Percentiles rank a stretch among this genome's conserved stretches.
These are phyloP conservation scores for Endotricha flammealis DNA, from an alignment of 2,888 invertebrate species.

Conservation along the genomic window DNA sequence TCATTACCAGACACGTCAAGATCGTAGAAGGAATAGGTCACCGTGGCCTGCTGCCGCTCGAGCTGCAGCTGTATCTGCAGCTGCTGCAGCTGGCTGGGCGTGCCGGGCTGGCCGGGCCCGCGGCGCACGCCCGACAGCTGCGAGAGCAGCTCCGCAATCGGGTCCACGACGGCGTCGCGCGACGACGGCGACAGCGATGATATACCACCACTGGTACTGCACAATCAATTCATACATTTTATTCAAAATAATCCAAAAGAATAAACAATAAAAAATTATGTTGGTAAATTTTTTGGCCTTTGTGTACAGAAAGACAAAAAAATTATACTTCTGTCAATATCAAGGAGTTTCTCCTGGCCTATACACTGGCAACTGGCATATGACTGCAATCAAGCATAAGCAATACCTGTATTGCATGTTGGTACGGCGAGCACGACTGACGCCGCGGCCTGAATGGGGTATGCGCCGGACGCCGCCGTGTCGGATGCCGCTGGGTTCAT, in stretches of 20 bases:
- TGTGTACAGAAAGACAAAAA: no score
- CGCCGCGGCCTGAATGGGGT: conserved; percentile 87
- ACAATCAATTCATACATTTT: no score
- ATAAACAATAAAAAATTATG: no score
- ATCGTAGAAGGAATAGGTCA: conserved; percentile 25
- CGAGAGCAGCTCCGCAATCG: conserved; percentile 96
- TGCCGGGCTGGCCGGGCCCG: conserved; percentile 73
- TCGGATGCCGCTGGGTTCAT: conserved; percentile 90
- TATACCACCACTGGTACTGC: conserved; percentile 90
- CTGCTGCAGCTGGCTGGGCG: conserved; percentile 92
- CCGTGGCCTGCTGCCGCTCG: conserved; percentile 91
- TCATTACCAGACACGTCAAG: not conserved
- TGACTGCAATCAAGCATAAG: not conserved
- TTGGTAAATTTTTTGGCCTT: no score
- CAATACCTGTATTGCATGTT: conserved; percentile 97
- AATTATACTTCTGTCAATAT: no score
- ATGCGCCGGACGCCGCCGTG: conserved; percentile 87
- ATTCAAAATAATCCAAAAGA: no score
- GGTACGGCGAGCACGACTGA: conserved; percentile 89
- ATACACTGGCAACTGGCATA: no score
- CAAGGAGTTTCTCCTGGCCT: no score
- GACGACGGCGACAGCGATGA: conserved; percentile 92
- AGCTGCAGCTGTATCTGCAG: conserved; percentile 96
- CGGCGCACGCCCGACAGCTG: conserved; percentile 96
- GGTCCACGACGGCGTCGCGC: conserved; percentile 96